phyloP scores from a whole-genome alignment of 2,888 invertebrate genomes.

The Luperina testacea region DNA sequence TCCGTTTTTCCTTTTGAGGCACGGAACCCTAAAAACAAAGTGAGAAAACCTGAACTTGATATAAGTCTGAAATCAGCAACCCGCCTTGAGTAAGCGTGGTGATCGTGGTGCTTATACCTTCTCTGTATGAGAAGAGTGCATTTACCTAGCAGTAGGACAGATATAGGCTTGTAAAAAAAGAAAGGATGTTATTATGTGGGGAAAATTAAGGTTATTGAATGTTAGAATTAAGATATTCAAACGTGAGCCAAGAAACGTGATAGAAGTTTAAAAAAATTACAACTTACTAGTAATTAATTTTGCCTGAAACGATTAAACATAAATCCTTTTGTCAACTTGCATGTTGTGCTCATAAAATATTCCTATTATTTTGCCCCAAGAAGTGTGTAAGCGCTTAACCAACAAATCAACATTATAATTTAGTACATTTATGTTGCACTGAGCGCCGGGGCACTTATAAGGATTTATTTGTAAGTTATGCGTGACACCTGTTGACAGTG shows the following conservation, averaged over 20 bases:
- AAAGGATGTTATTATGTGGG: neutral
- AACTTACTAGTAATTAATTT: neutral
- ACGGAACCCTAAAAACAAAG: neutral
- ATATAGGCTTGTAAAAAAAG: neutral
- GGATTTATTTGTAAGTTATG: conserved; percentile 65
- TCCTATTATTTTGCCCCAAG: conserved; percentile 47
- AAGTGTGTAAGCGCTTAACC: conserved; percentile 27
- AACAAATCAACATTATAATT: conserved; percentile 60
- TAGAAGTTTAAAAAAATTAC: neutral
- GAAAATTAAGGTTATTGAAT: neutral
- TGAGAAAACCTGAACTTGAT: neutral
- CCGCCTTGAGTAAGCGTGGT: neutral
- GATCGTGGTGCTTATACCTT: neutral
- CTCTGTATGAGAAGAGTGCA: too few relatives aligned
- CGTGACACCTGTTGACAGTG: conserved; percentile 66
- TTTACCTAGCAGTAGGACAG: neutral
- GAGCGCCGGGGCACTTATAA: conserved; percentile 54
- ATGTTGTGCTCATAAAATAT: conserved; percentile 28
- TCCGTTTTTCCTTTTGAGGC: too few relatives aligned
- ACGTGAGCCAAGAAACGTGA: neutral
- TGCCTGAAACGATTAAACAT: conserved; percentile 2
- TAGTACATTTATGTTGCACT: conserved; percentile 47
- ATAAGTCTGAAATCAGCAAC: neutral
- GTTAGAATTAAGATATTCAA: neutral
- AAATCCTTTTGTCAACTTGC: conserved; percentile 39